These are phyloP conservation scores for Haemorhous mexicanus DNA, from an alignment of 2,113 vertebrate species.

Conservation along the genomic window DNA sequence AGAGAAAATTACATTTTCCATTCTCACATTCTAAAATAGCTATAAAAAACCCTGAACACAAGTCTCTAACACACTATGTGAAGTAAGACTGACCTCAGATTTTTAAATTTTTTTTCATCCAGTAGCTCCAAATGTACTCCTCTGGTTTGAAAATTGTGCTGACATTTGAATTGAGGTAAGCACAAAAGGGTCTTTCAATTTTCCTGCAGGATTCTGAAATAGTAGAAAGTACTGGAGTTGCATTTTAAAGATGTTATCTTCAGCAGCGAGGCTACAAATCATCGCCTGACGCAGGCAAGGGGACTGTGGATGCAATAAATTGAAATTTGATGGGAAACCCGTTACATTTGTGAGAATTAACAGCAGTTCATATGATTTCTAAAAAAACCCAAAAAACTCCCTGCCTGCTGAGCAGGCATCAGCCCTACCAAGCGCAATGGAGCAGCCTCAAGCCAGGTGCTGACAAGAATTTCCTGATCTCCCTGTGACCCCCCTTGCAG, in stretches of 20 bases:
- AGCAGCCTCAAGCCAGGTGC: not conserved
- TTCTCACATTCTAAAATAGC: not conserved
- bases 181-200: not conserved
- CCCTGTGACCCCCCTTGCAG: not conserved
- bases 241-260: not conserved
- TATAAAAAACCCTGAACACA: not conserved
- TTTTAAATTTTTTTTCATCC: not conserved
- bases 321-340: not conserved
- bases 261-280: not conserved
- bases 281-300: rapidly evolving
- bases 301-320: not conserved
- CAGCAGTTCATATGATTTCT: not conserved
- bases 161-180: not conserved
- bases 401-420: not conserved
- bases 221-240: not conserved
- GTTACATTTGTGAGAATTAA: not conserved
- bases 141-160: not conserved
- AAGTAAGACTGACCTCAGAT: not conserved
- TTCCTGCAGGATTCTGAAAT: not conserved
- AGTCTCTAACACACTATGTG: not conserved
- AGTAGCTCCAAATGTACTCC: not conserved
- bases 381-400: not conserved
- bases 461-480: not conserved
- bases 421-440: rapidly evolving
- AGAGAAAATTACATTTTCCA: not conserved